Evolutionary conservation across 2,113 vertebrate species (phyloP).

Genomic region (Aphelocoma coerulescens): DNA sequence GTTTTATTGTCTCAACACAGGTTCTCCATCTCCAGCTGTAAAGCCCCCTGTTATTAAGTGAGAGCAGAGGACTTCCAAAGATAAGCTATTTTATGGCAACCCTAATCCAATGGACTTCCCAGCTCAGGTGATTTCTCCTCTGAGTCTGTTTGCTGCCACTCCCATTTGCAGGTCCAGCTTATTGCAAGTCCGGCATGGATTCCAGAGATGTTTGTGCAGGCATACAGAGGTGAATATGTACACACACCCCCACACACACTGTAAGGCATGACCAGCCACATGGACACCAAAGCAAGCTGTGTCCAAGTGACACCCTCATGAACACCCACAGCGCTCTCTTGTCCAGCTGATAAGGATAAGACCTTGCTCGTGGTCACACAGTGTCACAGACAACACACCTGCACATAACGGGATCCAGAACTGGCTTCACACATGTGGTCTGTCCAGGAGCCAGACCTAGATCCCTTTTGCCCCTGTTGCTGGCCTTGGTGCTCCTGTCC

Average conservation of each 20-base stretch:
- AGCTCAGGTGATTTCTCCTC: background rate
- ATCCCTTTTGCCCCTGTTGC: background rate
- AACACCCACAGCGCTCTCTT: background rate
- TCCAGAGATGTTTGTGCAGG: background rate
- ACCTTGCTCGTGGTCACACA: background rate
- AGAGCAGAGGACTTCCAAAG: background rate
- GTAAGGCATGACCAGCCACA: background rate
- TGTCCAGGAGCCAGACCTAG: background rate
- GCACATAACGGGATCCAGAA: rapidly evolving
- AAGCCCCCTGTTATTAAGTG: background rate
- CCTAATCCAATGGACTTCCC: background rate
- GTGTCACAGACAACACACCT: background rate
- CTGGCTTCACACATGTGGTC: background rate
- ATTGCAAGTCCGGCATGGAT: rapidly evolving
- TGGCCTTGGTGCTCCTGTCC: background rate
- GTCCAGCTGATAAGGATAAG: background rate
- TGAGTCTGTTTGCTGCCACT: background rate
- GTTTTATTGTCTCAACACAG: background rate
- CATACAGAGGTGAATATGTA: background rate
- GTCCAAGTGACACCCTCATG: rapidly evolving
- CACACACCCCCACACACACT: no score
- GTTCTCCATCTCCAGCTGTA: background rate
- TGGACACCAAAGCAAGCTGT: rapidly evolving
- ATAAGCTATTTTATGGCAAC: background rate
- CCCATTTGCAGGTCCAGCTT: background rate